Evolutionary conservation across 2,113 vertebrate genomes (phyloP), one percentile per base, ranked within the genome.

Genomic region (Ceratotherium simum): DNA sequence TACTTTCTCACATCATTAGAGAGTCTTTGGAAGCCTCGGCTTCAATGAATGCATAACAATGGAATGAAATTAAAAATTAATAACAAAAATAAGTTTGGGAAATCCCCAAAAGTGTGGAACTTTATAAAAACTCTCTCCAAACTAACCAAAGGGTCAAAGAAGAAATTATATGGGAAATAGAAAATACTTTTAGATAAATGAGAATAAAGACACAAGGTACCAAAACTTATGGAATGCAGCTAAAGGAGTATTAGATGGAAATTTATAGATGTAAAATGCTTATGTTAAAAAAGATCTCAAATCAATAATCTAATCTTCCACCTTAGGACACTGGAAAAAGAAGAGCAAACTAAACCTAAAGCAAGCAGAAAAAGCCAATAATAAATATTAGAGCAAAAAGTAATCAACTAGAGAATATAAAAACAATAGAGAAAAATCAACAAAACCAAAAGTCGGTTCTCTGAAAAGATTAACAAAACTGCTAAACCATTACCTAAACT

Each of bases 161-260:
- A 75, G 54, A 92, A 90, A 90, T 67, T 31, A 64, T 7, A 51
- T 73, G 39, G 29, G 6, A 56, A 70, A 69, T 46, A 62, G 48
- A 90, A 93, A 87, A 67, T 72, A 58, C 29, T 91, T 90, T 81
- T 72, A 82, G 65, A 90, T 62, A 25, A 90, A 36, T 70, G 27
- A 78, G 17, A 95, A 84, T 78, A 80, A 92, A 82, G 60, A 67
- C 7, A 85, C 1, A 36, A 80, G 84, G 42, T 86, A 72, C 2
- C 54, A 78, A 89, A 90, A 92, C 33, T 76, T 97, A 64, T n/a
- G 72, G 56, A 25, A 56, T 58, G 3, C 29, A 64, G 18, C 17
- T 82, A 86, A 81, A 82, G 48, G 10, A 72, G 31, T 85, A 56
- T 2, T 51, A 67, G 79, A 86, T 29, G 65, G 25, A 97, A 94